A percentile compares a stretch with the other conserved stretches of the same genome.
phyloP scores from a whole-genome alignment of 2,113 vertebrate genomes.

The Anolis sagrei region DNA sequence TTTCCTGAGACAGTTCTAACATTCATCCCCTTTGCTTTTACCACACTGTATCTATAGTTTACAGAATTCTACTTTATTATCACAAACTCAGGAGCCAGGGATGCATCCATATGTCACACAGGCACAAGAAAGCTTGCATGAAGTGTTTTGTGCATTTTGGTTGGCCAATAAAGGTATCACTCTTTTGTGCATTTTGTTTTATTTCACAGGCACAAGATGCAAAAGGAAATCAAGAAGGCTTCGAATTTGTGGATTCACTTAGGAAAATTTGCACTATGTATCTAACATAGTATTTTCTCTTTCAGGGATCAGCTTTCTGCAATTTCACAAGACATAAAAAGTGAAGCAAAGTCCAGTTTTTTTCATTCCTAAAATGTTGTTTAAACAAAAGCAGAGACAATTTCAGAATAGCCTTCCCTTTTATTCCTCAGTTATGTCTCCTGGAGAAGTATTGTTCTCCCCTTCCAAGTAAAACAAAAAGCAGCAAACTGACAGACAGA shows the following conservation, averaged over 20 bases:
- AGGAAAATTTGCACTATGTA: neutral
- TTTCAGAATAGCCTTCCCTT: slow-evolving; percentile 46
- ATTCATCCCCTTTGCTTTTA: neutral
- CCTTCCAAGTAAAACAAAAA: slow-evolving; percentile 35
- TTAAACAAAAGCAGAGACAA: slow-evolving; percentile 36
- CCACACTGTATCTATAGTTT: neutral
- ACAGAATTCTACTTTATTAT: slow-evolving; percentile 1
- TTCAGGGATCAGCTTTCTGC: neutral
- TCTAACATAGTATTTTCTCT: neutral
- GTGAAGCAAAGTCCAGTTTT: neutral
- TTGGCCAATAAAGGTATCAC: too few relatives aligned
- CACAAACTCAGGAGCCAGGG: neutral
- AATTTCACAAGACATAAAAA: neutral
- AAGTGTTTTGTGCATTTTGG: too few relatives aligned
- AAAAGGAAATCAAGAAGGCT: neutral
- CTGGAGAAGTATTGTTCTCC: slow-evolving; percentile 30
- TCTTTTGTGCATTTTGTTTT: too few relatives aligned
- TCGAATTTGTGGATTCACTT: neutral
- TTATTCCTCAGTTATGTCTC: slow-evolving; percentile 34
- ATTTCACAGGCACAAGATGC: neutral
- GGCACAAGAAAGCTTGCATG: neutral
- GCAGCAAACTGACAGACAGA: slow-evolving; percentile 31
- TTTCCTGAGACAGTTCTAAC: neutral
- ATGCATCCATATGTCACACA: neutral
- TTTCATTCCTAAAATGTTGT: neutral